Conservation (phyloP, 1,140 invertebrate species). For the Berghia stephanieae region DNA sequence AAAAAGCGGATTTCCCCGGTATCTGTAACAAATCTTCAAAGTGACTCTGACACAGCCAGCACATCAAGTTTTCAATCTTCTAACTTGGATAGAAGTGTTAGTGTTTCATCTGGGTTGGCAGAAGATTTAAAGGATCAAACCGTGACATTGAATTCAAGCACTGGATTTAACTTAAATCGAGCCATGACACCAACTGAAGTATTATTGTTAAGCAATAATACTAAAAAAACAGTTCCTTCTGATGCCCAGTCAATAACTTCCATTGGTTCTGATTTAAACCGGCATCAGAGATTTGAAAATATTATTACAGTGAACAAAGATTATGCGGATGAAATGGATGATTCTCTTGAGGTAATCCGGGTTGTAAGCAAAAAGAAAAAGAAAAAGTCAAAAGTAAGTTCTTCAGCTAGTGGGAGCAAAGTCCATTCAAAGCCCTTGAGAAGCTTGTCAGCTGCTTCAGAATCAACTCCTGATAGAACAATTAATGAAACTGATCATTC, state of each 20-base stretch:
- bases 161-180: conserved; percentile 7
- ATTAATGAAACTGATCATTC: background rate
- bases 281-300: conserved; percentile 34
- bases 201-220: background rate
- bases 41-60: conserved; percentile 40
- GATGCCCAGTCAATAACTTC: conserved; percentile 32
- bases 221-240: background rate
- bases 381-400: conserved; percentile 19
- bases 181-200: conserved; percentile 28
- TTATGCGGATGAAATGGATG: conserved; percentile 29
- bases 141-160: conserved; percentile 10
- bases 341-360: conserved; percentile 44
- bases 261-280: conserved; percentile 35
- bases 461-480: background rate
- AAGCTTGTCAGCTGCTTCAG: background rate
- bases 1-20: too few species aligned
- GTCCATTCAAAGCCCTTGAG: background rate
- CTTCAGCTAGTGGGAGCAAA: background rate
- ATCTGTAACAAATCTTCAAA: background rate
- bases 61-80: conserved; percentile 10
- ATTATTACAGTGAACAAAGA: conserved; percentile 30
- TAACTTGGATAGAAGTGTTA: background rate
- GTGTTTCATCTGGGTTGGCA: background rate
- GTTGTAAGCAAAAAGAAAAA: conserved; percentile 36
- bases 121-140: conserved; percentile 36